Evolutionary conservation across 2,888 invertebrate species (phyloP).

Genomic region (Drepana falcataria): DNA sequence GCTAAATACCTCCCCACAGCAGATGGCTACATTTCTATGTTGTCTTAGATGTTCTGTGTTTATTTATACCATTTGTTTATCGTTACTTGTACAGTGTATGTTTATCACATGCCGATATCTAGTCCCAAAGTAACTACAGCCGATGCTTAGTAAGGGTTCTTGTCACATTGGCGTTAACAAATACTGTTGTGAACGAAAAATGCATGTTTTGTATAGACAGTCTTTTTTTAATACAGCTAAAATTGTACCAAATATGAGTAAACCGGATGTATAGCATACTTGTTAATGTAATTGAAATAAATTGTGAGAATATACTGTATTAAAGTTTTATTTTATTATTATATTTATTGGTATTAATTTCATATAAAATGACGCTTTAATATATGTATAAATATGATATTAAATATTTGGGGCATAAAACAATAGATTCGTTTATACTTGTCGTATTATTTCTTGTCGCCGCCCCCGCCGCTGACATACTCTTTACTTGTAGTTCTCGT

Average conservation of each 20-base stretch:
- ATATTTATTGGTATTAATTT: not conserved
- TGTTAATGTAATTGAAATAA: not conserved
- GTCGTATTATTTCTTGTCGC: conserved; percentile 39
- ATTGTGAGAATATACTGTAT: not conserved
- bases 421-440: conserved; percentile 3
- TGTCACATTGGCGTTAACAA: too few species aligned
- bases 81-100: too few species aligned
- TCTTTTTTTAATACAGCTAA: not conserved
- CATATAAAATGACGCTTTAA: not conserved
- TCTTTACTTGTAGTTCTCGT: conserved; percentile 68
- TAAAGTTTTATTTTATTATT: not conserved
- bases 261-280: too few species aligned
- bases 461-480: conserved; percentile 45
- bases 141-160: too few species aligned
- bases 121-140: too few species aligned
- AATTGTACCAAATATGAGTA: not conserved
- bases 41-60: too few species aligned
- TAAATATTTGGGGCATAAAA: conserved; percentile 11
- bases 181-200: too few species aligned
- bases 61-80: too few species aligned
- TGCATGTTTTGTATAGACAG: too few species aligned
- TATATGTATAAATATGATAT: conserved; percentile 9
- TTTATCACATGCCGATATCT: too few species aligned
- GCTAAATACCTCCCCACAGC: too few species aligned
- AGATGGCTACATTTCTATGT: too few species aligned